Percentiles rank a stretch among this genome's conserved stretches.
Evolutionary conservation across 2,113 vertebrate genomes (phyloP).

Genomic region (Addax nasomaculatus): DNA sequence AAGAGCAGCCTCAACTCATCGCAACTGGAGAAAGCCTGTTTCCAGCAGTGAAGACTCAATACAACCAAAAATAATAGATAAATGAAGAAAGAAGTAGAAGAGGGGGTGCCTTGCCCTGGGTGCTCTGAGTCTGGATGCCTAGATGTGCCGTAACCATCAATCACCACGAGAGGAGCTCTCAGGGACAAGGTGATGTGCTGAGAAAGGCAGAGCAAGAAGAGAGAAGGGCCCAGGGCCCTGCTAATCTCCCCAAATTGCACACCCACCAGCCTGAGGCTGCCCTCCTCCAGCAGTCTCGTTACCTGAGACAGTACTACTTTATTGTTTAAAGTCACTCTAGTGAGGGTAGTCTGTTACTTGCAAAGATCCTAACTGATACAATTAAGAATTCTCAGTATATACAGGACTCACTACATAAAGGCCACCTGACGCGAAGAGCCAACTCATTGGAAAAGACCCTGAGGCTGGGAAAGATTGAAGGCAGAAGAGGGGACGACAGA

Average conservation of each 20-base stretch:
- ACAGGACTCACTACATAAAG: not conserved
- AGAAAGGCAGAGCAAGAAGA: not conserved
- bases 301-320: not conserved
- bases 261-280: not conserved
- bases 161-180: not conserved
- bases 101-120: not conserved
- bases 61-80: not conserved
- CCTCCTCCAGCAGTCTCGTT: not conserved
- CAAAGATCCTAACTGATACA: not conserved
- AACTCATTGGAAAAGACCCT: not conserved
- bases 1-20: not conserved
- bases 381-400: not conserved
- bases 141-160: not conserved
- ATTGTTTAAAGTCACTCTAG: not conserved
- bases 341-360: not conserved
- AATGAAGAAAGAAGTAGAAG: not conserved
- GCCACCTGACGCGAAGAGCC: not conserved
- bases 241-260: not conserved
- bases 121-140: not conserved
- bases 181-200: not conserved
- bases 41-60: not conserved
- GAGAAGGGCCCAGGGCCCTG: not conserved
- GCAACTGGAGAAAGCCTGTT: not conserved
- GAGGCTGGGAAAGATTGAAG: not conserved
- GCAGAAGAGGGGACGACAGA: not conserved